phyloP scores from a whole-genome alignment of 2,113 vertebrate species.

The Gadus macrocephalus region DNA sequence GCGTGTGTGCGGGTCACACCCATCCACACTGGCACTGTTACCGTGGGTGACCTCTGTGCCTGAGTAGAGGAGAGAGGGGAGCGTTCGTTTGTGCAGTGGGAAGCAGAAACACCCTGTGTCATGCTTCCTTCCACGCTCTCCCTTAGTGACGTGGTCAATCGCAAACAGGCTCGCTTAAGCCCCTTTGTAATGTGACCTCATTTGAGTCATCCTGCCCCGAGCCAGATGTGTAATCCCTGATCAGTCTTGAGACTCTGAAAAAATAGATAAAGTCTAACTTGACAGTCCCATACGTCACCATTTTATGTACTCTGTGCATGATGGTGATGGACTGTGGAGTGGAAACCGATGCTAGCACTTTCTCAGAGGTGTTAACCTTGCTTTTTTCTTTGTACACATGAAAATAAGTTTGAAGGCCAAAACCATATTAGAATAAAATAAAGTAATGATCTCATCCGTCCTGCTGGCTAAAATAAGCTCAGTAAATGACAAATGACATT shows the following conservation, averaged over 20 bases:
- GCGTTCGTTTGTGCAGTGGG: slow-evolving; percentile 13
- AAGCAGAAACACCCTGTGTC: slow-evolving; percentile 15
- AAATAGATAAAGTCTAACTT: background rate
- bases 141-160: background rate
- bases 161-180: too few species aligned
- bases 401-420: background rate
- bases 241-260: background rate
- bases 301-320: background rate
- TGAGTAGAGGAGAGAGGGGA: slow-evolving; percentile 31
- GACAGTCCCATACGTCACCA: background rate
- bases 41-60: slow-evolving; percentile 37
- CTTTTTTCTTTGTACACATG: background rate
- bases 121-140: slow-evolving; percentile 11
- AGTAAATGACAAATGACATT: too few species aligned
- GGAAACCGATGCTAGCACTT: background rate
- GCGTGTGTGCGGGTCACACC: slow-evolving; percentile 34
- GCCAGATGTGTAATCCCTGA: background rate
- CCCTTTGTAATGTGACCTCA: too few species aligned
- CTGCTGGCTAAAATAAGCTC: too few species aligned
- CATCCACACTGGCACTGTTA: slow-evolving; percentile 36
- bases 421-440: background rate
- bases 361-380: background rate
- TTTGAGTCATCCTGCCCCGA: background rate
- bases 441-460: background rate
- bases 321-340: background rate